Evolutionary conservation across 2,113 vertebrate genomes (phyloP), one percentile per base, ranked within the genome.

Genomic region (Edolisoma coerulescens): DNA sequence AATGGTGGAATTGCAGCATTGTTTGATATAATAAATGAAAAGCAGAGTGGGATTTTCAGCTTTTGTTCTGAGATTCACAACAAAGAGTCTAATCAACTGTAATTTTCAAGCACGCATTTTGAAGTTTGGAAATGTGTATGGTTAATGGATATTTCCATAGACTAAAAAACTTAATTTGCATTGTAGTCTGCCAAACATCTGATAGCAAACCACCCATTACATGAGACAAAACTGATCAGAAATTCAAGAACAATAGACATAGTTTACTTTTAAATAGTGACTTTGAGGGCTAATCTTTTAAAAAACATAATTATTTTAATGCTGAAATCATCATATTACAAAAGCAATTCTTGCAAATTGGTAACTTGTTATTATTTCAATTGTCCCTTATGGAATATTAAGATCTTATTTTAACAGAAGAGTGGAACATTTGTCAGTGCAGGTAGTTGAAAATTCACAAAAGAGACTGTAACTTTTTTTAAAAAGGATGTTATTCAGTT

Each of bases 21-120:
- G 71, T 96, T 94, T 96, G 89, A 94, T 87, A 78, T 44, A 86
- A 92, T 75, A 95, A 97, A 94, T 4, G 42, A 95, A 92, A 97
- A 70, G 44, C 33, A 64, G 80, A 82, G 32, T 3, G 32, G 39
- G 24, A 88, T 79, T 96, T 85, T 76, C 57, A 80, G 68, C 61
- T 65, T 96, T 95, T 96, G 92, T 97, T 96, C 63, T 88, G 39
- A 3, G 54, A 74, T 93, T 95, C 84, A 92, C 42, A 69, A 95
- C 91, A 96, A 88, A 87, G 18, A 28, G 7, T 75, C 75, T 74
- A 95, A 97, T 94, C 70, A 95, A 87, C 84, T 93, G 86, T 92
- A 94, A 97, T 93, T 88, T 59, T 95, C 87, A 94, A 96, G 69
- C 63, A 54, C 35, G 57, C 56, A 84, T 94, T 97, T 95, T 97